These are phyloP conservation scores for Cryptophagus acutangulus DNA, from an alignment of 2,888 invertebrate genomes.

Conservation along the genomic window DNA sequence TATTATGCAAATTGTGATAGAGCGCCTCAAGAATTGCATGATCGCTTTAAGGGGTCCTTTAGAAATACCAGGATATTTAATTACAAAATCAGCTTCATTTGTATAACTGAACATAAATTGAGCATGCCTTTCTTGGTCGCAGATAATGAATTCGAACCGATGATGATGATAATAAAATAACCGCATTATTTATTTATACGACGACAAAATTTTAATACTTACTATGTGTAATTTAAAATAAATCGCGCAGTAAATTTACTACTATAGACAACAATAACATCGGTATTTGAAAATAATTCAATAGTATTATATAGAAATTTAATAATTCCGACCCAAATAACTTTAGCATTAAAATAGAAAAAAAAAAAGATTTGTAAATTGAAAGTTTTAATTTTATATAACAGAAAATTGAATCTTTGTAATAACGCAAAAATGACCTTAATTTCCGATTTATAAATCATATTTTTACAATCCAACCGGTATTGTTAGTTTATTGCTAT, in stretches of 20 bases:
- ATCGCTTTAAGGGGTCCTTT: slow-evolving; percentile 6
- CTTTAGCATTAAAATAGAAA: not conserved
- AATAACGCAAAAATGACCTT: not conserved
- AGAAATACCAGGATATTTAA: slow-evolving; percentile 4
- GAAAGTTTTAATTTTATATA: not conserved
- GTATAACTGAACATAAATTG: slow-evolving; percentile 5
- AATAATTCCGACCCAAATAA: slow-evolving; percentile 16
- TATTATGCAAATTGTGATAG: slow-evolving; percentile 5
- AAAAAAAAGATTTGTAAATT: slow-evolving; percentile 1
- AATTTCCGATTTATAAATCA: no score
- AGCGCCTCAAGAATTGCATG: not conserved
- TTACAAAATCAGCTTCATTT: slow-evolving; percentile 9
- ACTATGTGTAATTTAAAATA: no score
- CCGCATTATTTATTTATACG: no score
- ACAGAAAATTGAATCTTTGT: not conserved
- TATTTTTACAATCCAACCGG: no score
- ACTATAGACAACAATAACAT: slow-evolving; percentile 7
- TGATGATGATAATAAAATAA: no score
- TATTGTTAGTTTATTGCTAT: no score
- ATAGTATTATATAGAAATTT: slow-evolving; percentile 15
- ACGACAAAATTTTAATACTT: no score
- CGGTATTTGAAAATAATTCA: slow-evolving; percentile 7
- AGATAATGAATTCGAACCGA: no score
- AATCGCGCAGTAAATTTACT: no score
- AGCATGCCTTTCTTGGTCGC: not conserved